Evolutionary conservation across 1,140 invertebrate species (phyloP), one percentile per base, ranked within the genome.

Genomic region (Ladona fulva): DNA sequence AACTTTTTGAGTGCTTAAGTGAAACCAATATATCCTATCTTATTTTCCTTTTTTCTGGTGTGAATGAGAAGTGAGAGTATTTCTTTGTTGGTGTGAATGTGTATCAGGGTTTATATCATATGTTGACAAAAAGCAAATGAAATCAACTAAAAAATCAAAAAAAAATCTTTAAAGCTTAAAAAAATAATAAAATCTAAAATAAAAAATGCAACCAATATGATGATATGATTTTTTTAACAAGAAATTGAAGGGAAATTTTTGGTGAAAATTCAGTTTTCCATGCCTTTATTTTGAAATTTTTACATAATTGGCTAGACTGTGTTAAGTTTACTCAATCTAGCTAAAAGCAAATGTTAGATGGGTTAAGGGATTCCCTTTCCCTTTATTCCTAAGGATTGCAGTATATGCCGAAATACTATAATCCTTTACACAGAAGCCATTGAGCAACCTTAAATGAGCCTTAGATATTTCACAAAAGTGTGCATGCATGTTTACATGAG

Each of bases 221-320:
- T 19, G 52, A 66, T 66, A 66, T 66, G 52, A 66, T 66, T 66
- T 66, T 66, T 66, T 66, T 66, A 66, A 66, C 52, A 66, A 66
- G 12, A 66, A 66, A 66, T 19, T 66, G 52, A 66, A 66, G n/a
- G 5, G 52, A 37, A 22, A 66, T 66, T 66, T 66, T 16, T 66
- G 52, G 52, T 66, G 12, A 66, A 66, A 66, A 19, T 5, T 37
- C 8, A 19, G 12, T 66, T 52, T 66, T 22, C 52, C 52, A 6
- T 66, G 52, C 52, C 52, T 66, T 37, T 66, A 22, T 66, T 66
- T 66, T 66, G n/a, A 66, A 66, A 66, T 66, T 16, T 66, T 66
- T 66, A 66, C 29, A 37, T 8, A 5, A 37, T 37, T 66, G 52
- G 52, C 52, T 22, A 19, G 52, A 66, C 29, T 37, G 52, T 66